Evolutionary conservation across 2,797 vertebrate species (phyloP).

Genomic region (Falco columbarius): DNA sequence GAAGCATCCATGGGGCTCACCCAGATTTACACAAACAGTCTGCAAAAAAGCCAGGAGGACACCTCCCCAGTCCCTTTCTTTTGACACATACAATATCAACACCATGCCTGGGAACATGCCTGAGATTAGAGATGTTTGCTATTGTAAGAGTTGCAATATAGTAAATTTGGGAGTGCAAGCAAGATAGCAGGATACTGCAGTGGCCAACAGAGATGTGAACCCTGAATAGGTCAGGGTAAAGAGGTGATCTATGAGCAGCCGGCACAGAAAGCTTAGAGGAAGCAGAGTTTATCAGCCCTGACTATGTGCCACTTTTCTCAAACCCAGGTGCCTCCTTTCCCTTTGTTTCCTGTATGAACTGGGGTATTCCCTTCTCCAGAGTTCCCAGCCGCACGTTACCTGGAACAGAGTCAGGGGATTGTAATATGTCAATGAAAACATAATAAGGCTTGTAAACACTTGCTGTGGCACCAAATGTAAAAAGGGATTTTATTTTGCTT

Average conservation of each 20-base stretch:
- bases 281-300: not conserved
- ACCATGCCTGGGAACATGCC: not conserved
- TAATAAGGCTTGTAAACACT: not conserved
- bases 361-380: not conserved
- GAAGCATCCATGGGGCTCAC: not conserved
- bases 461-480: not conserved
- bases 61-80: not conserved
- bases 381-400: not conserved
- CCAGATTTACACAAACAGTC: not conserved
- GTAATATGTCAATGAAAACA: not conserved
- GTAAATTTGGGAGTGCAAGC: not conserved
- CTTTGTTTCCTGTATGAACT: not conserved
- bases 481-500: not conserved
- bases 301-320: not conserved
- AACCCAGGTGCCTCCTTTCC: not conserved
- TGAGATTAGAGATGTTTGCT: not conserved
- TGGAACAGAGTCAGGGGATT: not conserved
- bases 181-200: not conserved
- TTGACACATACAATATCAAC: not conserved
- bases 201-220: not conserved
- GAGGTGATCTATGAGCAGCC: not conserved
- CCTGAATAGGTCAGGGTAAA: not conserved
- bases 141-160: not conserved
- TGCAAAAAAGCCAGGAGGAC: not conserved
- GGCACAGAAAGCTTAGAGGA: not conserved